Base-by-base conservation (phyloP, 2,113 vertebrate genomes). In the Lycaon pictus region DNA sequence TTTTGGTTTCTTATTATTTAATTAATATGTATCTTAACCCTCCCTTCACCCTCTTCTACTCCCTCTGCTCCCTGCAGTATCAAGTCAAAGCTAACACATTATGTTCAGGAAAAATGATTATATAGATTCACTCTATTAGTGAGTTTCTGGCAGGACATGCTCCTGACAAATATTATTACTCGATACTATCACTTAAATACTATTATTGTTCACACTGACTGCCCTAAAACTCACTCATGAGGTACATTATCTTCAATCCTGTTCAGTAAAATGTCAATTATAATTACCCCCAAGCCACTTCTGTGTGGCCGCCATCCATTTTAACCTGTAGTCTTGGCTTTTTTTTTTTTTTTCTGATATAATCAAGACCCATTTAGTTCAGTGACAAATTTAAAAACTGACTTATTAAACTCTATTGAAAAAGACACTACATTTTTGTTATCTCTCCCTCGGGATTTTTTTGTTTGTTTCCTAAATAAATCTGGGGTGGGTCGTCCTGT, bases 11-110 rank as follows among this genome's bases (percentile, higher is more conserved):
- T 62, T 58, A 77, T 67, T 56, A 85, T 79, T 94, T 90, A 67
- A 72, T 95, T 83, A 83, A 69, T 93, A 51, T 48, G 56, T 94
- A 88, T 94, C 53, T 62, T 93, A 84, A 51, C 48, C 2, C 13
- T 10, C 83, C 29, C 1, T 2, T 56, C 63, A 35, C 9, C 27
- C 74, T 74, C n/a, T 23, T 90, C 32, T 48, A 63, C 20, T 6
- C 71, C 3, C 5, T 56, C 55, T 90, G n/a, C 15, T 88, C 48
- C 67, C 11, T 80, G 88, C 83, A 16, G 5, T 58, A 56, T 79
- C 77, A 85, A 72, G 63, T 67, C n/a, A 94, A 94, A 85, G 67
- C 9, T 86, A 69, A 67, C n/a, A 92, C 9, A n/a, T 56, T 55
- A 11, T 83, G 5, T 65, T 53, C 51, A 1, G 5, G 85, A 85